Conservation (phyloP, 2,888 invertebrate genomes). For the Schrankia costaestrigalis region DNA sequence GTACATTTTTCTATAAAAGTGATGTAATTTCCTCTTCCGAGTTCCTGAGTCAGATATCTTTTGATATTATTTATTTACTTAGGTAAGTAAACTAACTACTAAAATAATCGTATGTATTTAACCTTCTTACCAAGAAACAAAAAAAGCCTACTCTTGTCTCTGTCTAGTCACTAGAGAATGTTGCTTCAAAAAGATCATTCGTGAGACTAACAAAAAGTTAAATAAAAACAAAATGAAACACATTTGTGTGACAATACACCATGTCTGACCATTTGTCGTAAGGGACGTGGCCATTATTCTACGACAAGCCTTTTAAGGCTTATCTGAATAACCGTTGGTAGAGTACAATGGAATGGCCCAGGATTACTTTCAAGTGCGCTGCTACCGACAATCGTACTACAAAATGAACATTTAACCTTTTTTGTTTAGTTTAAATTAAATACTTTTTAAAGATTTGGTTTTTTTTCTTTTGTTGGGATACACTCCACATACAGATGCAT, state of each 20-base stretch:
- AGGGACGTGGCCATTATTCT: conserved; percentile 32
- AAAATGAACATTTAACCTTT: conserved; percentile 13
- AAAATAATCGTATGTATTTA: no score
- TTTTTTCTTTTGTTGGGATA: background rate
- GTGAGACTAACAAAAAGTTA: no score
- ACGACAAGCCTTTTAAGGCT: conserved; percentile 37
- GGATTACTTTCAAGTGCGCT: conserved; percentile 41
- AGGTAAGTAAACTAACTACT: no score
- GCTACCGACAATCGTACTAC: conserved; percentile 41
- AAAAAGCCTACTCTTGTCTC: no score
- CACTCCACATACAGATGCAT: no score
- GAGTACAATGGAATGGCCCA: conserved; percentile 45
- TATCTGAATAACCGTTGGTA: conserved; percentile 49
- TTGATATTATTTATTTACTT: no score
- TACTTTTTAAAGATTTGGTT: conserved; percentile 7
- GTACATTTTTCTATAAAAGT: no score
- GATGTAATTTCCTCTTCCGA: no score
- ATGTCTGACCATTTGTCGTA: conserved; percentile 36
- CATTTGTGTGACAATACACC: conserved; percentile 28
- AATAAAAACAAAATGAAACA: conserved; percentile 21
- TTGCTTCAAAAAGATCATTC: no score
- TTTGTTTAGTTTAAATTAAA: conserved; percentile 13
- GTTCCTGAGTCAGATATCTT: no score
- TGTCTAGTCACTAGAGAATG: no score
- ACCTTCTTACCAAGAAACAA: no score